Evolutionary conservation across 2,113 vertebrate species (phyloP), one percentile per base, ranked within the genome.

Genomic region (Otocyon megalotis): DNA sequence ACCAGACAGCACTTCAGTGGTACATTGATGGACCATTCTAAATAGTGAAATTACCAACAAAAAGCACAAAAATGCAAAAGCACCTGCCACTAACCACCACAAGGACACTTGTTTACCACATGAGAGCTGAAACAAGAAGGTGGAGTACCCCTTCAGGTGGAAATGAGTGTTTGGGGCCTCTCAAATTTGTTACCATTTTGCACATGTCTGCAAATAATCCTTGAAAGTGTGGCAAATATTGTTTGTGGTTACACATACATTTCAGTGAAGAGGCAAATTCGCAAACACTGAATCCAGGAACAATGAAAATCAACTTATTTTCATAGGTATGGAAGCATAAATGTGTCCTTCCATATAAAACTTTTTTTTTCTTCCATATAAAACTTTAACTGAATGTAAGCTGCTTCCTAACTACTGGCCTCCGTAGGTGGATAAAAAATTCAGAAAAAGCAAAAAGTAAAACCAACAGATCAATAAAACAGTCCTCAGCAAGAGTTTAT

Each of bases 161-260:
- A 30, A 69, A 35, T 0, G 3, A 5, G 3, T 4, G 17, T 1
- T 0, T 4, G 5, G 1, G 24, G 19, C 1, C 0, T 8, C 17
- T 35, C 63, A 72, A 1, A 20, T 2, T 14, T 24, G 20, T 13
- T n/a, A 4, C 28, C 10, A 22, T 37, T 26, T 15, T 43, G 32
- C 8, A 14, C 62, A 1, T 54, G 32, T 43, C 35, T 63, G 13
- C 28, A 32, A 56, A 60, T 77, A 4, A 30, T 28, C 2, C 7
- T 17, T 35, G 48, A 74, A 60, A 83, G 26, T 24, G 7, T 9
- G 26, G 13, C 6, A 28, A 5, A 14, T n/a, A 11, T 67, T 20
- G 3, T 19, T 17, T 8, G 13, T 28, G 3, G 13, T 82, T 54
- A 87, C 43, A 93, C n/a, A 3, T 63, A 58, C 8, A 43, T 74